Percentiles rank a stretch among this genome's conserved stretches.
Conservation (phyloP, 2,888 invertebrate species). For the Cloeon dipterum region DNA sequence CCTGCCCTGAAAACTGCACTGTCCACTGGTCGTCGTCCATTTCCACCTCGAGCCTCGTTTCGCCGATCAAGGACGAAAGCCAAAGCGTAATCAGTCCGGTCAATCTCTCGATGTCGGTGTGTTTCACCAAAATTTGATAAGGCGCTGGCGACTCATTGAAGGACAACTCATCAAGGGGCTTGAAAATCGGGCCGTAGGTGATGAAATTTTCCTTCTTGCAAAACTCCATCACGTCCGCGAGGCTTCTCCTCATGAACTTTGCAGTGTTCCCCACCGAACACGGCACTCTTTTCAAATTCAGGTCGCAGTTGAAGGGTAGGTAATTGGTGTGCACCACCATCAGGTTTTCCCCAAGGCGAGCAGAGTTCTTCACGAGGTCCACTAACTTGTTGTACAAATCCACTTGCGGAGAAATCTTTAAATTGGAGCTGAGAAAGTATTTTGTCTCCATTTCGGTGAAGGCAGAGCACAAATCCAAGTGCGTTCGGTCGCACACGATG, state of each 20-base stretch:
- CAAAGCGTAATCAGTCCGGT: not conserved
- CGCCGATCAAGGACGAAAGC: not conserved
- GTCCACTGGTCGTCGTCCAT: not conserved
- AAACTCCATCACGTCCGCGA: not conserved
- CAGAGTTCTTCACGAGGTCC: not conserved
- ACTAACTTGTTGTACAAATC: not conserved
- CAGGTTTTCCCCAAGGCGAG: too few relatives aligned
- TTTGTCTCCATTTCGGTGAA: not conserved
- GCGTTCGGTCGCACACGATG: not conserved
- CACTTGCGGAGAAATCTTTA: not conserved
- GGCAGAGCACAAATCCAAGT: not conserved
- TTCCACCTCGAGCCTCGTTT: not conserved
- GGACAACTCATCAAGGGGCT: not conserved
- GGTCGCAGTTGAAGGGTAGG: not conserved
- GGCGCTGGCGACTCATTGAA: not conserved
- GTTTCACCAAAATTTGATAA: not conserved
- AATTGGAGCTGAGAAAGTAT: not conserved
- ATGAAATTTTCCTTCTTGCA: not conserved
- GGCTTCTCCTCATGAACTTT: not conserved
- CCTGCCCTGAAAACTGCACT: not conserved
- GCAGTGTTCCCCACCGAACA: not conserved
- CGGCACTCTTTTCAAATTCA: not conserved
- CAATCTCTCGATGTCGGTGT: not conserved
- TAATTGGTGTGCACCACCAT: not conserved
- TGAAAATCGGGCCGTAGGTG: not conserved